These are phyloP conservation scores for Eupelmus urozonus DNA, from an alignment of 2,888 invertebrate genomes.

Conservation along the genomic window DNA sequence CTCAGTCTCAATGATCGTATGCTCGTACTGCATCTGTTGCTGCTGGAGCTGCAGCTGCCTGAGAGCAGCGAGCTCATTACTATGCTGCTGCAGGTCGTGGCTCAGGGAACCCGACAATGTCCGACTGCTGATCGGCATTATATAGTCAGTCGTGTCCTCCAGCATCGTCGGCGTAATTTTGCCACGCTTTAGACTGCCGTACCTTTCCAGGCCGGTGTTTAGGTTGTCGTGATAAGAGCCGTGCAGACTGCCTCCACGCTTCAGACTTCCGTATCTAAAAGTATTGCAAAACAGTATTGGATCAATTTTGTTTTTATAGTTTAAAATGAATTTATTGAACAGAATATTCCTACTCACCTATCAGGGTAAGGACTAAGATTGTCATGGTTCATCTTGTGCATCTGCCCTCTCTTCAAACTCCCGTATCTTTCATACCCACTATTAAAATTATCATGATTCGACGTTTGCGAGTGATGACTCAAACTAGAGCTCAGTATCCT, in stretches of 20 bases:
- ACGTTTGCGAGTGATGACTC: constrained; percentile 75
- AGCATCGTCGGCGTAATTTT: constrained; percentile 72
- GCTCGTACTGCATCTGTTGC: constrained; percentile 71
- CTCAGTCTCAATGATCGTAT: constrained; percentile 75
- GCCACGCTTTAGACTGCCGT: constrained; percentile 73
- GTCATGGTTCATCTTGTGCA: constrained; percentile 72
- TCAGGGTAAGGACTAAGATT: constrained; percentile 70
- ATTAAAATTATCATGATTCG: constrained; percentile 59
- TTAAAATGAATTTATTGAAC: no score
- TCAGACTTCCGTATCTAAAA: constrained; percentile 72
- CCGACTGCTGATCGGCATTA: constrained; percentile 74
- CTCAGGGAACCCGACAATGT: constrained; percentile 73
- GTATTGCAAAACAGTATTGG: no score
- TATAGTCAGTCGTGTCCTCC: constrained; percentile 73
- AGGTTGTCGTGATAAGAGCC: constrained; percentile 74
- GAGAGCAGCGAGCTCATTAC: constrained; percentile 73
- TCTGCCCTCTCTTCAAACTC: constrained; percentile 72
- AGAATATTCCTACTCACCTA: constrained; percentile 31
- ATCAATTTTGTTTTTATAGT: no score
- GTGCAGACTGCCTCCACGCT: constrained; percentile 73
- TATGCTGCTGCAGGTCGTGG: constrained; percentile 75
- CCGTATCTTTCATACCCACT: constrained; percentile 72
- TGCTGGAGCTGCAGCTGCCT: constrained; percentile 71
- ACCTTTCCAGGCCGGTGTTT: constrained; percentile 70
- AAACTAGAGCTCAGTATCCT: constrained; percentile 74